Evolutionary conservation across 2,888 invertebrate genomes (phyloP), one percentile per base, ranked within the genome.

Genomic region (Phengaris alcon): DNA sequence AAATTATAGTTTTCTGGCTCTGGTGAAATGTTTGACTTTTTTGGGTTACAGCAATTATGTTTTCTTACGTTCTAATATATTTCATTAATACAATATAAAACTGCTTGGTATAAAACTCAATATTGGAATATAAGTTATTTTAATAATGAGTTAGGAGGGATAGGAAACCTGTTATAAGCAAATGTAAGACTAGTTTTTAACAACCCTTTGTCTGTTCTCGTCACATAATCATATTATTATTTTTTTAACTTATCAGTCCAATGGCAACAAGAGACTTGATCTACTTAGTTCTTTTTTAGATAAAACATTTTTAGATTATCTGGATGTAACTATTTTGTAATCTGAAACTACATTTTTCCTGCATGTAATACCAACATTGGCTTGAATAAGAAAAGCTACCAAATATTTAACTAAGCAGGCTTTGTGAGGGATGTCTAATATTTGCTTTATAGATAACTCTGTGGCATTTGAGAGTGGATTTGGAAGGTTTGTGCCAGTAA

Each of bases 401-500:
- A n/a, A 51, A 51, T 10, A 10, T 15, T 59, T 68, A 75, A 78
- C 77, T 76, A 10, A 12, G 54, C 35, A 72, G 51, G 72, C 72
- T 72, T 72, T 72, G 51, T 72, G n/a, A 69, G 68, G 48, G 48
- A 72, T 72, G 54, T 51, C 2, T 54, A 12, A 22, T 48, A 12
- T 35, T 64, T 64, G 64, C 64, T 64, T 64, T 89, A 79, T 85
- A 93, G 94, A 93, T 79, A 91, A 92, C 80, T 86, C 92, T 52
- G 88, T 87, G 57, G 83, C 90, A 75, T 91, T 90, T 85, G 94
- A 94, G 81, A 90, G 90, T 87, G 92, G 93, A 1, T 90, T 92
- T 82, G 91, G 93, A 79, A 87, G 94, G 80, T 94, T 93, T 87
- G 94, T 94, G 57, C 94, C 93, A 59, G 94, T 94, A 46, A 86